Percentiles rank a stretch among this genome's conserved stretches.
Evolutionary conservation across 2,888 invertebrate species (phyloP).

Genomic region (Bombyx huttoni): DNA sequence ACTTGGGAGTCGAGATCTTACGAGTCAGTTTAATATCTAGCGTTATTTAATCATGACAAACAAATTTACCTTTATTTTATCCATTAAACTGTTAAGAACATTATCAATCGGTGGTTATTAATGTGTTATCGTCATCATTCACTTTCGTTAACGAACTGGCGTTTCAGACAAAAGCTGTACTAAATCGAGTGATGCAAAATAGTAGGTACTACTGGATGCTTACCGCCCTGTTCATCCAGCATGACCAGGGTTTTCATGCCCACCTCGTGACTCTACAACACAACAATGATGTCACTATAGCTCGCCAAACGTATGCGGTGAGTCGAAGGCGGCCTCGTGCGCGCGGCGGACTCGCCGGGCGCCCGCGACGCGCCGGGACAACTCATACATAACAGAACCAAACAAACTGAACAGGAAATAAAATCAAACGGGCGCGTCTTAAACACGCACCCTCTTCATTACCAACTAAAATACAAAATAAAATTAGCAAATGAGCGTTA

Average conservation of each 20-base stretch:
- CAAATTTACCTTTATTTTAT: conserved; percentile 55
- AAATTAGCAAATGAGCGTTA: conserved; percentile 64
- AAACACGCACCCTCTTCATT: conserved; percentile 19
- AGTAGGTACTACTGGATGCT: conserved; percentile 78
- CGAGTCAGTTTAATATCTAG: conserved; percentile 41
- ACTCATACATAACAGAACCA: conserved; percentile 54
- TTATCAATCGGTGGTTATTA: conserved; percentile 44
- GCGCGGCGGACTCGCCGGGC: conserved; percentile 14
- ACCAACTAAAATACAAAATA: conserved; percentile 38
- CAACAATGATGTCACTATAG: conserved; percentile 74
- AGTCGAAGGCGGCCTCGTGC: conserved; percentile 39
- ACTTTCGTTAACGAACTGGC: conserved; percentile 46
- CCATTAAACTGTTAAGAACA: conserved; percentile 59
- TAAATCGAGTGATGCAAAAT: conserved; percentile 66
- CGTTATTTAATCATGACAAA: conserved; percentile 51
- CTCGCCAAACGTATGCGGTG: conserved; percentile 63
- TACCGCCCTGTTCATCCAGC: conserved; percentile 99
- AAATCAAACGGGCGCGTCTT: conserved; percentile 29
- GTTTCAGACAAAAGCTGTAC: conserved; percentile 66
- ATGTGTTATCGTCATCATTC: conserved; percentile 47
- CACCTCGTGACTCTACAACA: conserved; percentile 99
- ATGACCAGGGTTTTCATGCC: conserved; percentile 99
- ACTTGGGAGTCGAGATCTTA: conserved; percentile 31
- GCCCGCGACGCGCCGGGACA: conserved; percentile 36
- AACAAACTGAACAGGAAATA: conserved; percentile 53